phyloP scores from a whole-genome alignment of 2,113 vertebrate genomes.

The Anarrhichthys ocellatus region DNA sequence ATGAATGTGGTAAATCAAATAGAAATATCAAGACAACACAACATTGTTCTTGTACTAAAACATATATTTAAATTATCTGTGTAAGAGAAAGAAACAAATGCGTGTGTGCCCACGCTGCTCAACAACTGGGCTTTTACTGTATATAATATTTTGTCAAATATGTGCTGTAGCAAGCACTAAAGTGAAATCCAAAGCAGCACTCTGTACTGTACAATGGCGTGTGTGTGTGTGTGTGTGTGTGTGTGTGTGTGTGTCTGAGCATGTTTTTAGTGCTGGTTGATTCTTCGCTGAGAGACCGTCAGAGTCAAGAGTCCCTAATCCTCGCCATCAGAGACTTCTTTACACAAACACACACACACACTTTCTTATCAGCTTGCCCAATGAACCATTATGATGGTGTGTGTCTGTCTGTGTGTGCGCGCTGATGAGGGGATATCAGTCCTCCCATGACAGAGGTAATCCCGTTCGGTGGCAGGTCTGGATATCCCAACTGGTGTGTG shows the following conservation, averaged over 20 bases:
- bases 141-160: slow-evolving; percentile 42
- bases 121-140: slow-evolving; percentile 42
- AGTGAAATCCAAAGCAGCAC: slow-evolving; percentile 49
- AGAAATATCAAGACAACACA: not conserved
- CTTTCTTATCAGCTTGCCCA: slow-evolving; percentile 73
- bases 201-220: slow-evolving; percentile 27
- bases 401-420: slow-evolving; percentile 25
- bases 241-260: slow-evolving; percentile 24
- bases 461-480: slow-evolving; percentile 78
- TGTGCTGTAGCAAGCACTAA: slow-evolving; percentile 43
- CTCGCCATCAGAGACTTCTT: slow-evolving; percentile 75
- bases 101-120: not conserved
- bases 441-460: slow-evolving; percentile 77
- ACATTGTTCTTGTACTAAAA: not conserved
- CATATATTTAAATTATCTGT: not conserved
- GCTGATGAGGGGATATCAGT: slow-evolving; percentile 77
- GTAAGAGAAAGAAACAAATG: not conserved
- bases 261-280: slow-evolving; percentile 55
- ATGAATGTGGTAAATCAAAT: not conserved
- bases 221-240: slow-evolving; percentile 14
- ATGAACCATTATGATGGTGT: slow-evolving; percentile 69
- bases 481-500: slow-evolving; percentile 66
- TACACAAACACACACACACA: slow-evolving; percentile 31
- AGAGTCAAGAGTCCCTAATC: slow-evolving; percentile 79
- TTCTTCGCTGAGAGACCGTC: slow-evolving; percentile 67